A percentile compares a stretch with the other conserved stretches of the same genome.
Conservation (phyloP, 2,888 invertebrate species). For the Cataglyphis altisquamis region DNA sequence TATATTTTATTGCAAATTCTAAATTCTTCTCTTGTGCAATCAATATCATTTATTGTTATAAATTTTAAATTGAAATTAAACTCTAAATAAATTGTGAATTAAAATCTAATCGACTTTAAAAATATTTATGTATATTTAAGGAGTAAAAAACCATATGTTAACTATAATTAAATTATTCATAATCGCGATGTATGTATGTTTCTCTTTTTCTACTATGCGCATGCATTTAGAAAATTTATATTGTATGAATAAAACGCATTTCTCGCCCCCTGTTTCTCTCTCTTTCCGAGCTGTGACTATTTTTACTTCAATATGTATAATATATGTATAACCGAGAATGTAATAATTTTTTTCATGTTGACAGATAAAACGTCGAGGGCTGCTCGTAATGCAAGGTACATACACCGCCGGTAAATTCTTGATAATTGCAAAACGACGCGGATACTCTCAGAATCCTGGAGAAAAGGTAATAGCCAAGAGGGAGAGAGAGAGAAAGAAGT, state of each 20-base stretch:
- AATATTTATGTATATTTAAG: neutral
- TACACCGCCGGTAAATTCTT: constrained; percentile 48
- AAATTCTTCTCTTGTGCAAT: neutral
- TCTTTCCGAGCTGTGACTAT: constrained; percentile 21
- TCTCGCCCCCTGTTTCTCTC: neutral
- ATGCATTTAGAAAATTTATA: neutral
- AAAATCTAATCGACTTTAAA: neutral
- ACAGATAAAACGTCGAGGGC: constrained; percentile 29
- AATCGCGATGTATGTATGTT: neutral
- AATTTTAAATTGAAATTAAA: neutral
- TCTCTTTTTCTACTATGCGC: neutral
- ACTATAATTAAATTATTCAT: neutral
- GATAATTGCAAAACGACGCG: constrained; percentile 60
- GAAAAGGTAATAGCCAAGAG: constrained; percentile 68
- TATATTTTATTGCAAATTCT: neutral
- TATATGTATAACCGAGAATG: constrained; percentile 16
- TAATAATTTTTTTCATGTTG: constrained; percentile 22
- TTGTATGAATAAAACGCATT: constrained; percentile 16
- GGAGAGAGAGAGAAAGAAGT: neutral
- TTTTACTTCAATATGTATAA: neutral
- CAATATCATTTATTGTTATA: neutral
- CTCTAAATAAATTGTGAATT: neutral
- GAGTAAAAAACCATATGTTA: neutral
- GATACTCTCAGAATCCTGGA: constrained; percentile 57
- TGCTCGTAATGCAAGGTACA: constrained; percentile 33